A percentile compares a stretch with the other conserved stretches of the same genome.
These are phyloP conservation scores for Smittia aterrima DNA, from an alignment of 2,888 invertebrate species.

Conservation along the genomic window DNA sequence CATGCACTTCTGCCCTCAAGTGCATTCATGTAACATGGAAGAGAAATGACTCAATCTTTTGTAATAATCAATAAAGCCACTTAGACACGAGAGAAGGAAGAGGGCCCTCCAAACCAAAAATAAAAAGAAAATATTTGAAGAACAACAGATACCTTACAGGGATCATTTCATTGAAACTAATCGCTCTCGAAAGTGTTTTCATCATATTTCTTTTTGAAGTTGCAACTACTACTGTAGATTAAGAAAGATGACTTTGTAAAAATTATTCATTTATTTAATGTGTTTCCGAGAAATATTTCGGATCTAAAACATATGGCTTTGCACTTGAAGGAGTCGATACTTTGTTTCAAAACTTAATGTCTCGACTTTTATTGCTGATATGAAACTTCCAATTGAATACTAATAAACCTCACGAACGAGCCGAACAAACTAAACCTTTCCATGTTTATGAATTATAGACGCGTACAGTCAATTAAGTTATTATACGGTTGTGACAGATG, in stretches of 20 bases:
- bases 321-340: background rate
- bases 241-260: slow-evolving; percentile 21
- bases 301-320: background rate
- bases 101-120: background rate
- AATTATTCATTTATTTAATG: background rate
- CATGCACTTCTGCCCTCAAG: too few species aligned
- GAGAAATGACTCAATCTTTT: slow-evolving; percentile 6
- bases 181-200: background rate
- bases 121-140: background rate
- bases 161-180: slow-evolving; percentile 8
- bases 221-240: background rate
- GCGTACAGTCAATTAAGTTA: slow-evolving; percentile 20
- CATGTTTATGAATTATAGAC: background rate
- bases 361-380: background rate
- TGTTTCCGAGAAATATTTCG: background rate
- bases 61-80: slow-evolving; percentile 21
- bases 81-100: background rate
- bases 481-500: slow-evolving; percentile 21
- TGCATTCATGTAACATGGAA: background rate
- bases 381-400: background rate
- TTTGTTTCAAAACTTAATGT: background rate
- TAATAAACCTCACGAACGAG: too few species aligned
- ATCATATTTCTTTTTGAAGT: background rate
- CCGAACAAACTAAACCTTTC: too few species aligned
- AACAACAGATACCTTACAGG: background rate